Evolutionary conservation across 2,888 invertebrate genomes (phyloP).

Genomic region (Eulithis prunata): DNA sequence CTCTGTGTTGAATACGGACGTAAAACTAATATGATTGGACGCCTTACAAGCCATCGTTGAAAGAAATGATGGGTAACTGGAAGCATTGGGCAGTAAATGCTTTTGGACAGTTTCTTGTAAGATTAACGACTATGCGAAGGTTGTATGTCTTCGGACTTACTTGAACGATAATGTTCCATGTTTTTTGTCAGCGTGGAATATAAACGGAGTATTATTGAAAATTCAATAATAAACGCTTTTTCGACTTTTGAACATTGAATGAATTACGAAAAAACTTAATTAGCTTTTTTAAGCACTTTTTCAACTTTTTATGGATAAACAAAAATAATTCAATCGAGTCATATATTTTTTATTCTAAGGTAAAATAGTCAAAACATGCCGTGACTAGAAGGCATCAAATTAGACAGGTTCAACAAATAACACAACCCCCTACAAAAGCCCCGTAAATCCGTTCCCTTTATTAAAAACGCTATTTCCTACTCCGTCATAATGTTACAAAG

Average conservation of each 20-base stretch:
- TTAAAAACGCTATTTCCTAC: slow-evolving; percentile 15
- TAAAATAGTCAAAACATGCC: slow-evolving; percentile 3
- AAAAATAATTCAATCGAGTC: too few relatives aligned
- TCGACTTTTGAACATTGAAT: too few relatives aligned
- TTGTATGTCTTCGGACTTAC: slow-evolving; percentile 32
- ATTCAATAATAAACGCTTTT: neutral
- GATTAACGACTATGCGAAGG: slow-evolving; percentile 41
- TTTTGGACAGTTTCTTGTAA: slow-evolving; percentile 34
- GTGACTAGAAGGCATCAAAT: slow-evolving; percentile 21
- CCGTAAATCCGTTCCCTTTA: slow-evolving; percentile 23
- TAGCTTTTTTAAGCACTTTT: neutral
- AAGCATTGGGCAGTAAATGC: slow-evolving; percentile 31
- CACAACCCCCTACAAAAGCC: slow-evolving; percentile 15
- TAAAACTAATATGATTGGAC: slow-evolving; percentile 64
- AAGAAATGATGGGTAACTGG: slow-evolving; percentile 39
- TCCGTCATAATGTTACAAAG: slow-evolving; percentile 4
- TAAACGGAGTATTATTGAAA: slow-evolving; percentile 22
- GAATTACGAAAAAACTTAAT: too few relatives aligned
- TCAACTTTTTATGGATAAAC: too few relatives aligned
- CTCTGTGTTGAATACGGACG: slow-evolving; percentile 50
- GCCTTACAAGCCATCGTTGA: slow-evolving; percentile 24
- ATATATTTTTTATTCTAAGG: too few relatives aligned
- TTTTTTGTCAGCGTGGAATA: slow-evolving; percentile 21
- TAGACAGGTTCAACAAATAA: slow-evolving; percentile 28
- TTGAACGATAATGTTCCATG: slow-evolving; percentile 27